Evolutionary conservation across 2,113 vertebrate species (phyloP), one percentile per base, ranked within the genome.

Genomic region (Calyptommatus sinebrachiatus): DNA sequence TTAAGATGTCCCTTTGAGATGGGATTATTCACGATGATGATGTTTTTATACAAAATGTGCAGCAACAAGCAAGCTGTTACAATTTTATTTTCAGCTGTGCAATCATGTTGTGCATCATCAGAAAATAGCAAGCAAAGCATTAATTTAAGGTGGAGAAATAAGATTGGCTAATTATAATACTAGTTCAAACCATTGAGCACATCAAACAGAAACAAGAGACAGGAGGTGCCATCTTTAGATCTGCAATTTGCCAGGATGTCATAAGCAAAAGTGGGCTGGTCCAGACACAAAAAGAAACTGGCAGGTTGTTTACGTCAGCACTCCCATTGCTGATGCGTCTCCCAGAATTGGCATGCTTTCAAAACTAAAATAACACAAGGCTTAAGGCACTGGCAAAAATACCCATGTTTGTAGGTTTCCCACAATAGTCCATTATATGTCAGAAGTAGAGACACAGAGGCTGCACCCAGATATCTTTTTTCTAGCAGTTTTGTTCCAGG

Each of bases 191-290:
- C 57, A 4, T 28, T 67, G 68, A 11, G 24, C 2, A 1, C 7
- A 67, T 7, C 2, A 0, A 16, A 24, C 65, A 61, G 8, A 79
- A 31, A 21, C 21, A 6, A 74, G 65, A 74, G 48, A 35, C 67
- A 61, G 67, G 53, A 88, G 72, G 4, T 8, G 41, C 45, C 83
- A 73, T 71, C 50, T 29, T 21, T 12, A 78, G 63, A 24, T 68
- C 74, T 73, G 73, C 66, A 71, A 21, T 1, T 60, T 71, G 76
- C 48, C 77, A 81, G 80, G 48, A 74, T 71, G 18, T 2, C 10
- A 9, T 63, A 68, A 35, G 10, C 76, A 77, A 31, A 68, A 74
- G 35, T 24, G 21, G 63, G 72, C 63, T 11, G 14, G 72, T 68
- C 50, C 8, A 74, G 79, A 50, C 22, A 22, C 22, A 45, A 68